A percentile compares a stretch with the other conserved stretches of the same genome.
These are phyloP conservation scores for Natrix natrix DNA, from an alignment of 2,797 vertebrate genomes.

Conservation along the genomic window DNA sequence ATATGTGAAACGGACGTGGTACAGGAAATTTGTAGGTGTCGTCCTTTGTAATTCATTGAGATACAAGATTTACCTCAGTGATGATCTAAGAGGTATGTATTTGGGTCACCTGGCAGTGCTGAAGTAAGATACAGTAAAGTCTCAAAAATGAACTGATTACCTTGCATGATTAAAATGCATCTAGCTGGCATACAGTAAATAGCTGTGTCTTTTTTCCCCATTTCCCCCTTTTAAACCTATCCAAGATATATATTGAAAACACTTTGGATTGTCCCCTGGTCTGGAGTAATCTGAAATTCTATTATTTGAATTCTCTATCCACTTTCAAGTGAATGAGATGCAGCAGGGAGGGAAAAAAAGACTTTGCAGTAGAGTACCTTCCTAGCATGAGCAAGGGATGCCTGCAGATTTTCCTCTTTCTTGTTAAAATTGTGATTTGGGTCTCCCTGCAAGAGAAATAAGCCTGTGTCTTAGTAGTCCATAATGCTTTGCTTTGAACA, in stretches of 20 bases:
- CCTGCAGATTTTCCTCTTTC: neutral
- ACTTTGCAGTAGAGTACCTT: neutral
- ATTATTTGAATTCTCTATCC: neutral
- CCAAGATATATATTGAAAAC: neutral
- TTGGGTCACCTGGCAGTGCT: conserved; percentile 22
- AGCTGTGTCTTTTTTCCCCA: too few relatives aligned
- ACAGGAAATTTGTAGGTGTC: conserved; percentile 95
- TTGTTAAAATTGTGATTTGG: neutral
- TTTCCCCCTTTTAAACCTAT: neutral
- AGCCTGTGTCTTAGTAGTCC: too few relatives aligned
- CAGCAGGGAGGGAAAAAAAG: neutral
- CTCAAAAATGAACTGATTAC: neutral
- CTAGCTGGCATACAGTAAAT: neutral
- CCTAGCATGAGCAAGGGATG: too few relatives aligned
- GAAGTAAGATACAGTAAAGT: neutral
- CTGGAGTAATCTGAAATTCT: neutral
- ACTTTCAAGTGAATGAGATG: neutral
- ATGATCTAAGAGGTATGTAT: conserved; percentile 88
- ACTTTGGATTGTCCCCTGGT: neutral
- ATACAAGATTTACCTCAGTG: conserved; percentile 98
- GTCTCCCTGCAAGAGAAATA: neutral
- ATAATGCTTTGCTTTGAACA: neutral
- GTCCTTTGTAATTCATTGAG: conserved; percentile 95
- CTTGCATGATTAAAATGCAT: neutral
- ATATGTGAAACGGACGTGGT: conserved; percentile 96